Evolutionary conservation across 2,113 vertebrate species (phyloP).

Genomic region (Hemiprocne comata): DNA sequence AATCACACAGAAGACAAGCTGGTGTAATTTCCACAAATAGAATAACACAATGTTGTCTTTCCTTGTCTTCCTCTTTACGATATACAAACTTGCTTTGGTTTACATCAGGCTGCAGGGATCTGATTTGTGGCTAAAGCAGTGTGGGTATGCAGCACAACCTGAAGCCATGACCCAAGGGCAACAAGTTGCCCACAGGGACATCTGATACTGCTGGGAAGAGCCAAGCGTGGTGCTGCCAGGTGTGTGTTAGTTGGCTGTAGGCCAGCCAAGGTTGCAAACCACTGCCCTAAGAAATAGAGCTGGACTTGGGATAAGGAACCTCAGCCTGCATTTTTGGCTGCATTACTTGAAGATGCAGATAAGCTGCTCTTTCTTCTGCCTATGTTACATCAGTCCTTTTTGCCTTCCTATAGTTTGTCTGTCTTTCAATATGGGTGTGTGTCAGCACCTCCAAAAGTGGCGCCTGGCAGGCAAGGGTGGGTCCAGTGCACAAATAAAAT

Average conservation of each 20-base stretch:
- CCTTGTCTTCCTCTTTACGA: neutral
- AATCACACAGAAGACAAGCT: neutral
- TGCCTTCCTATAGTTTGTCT: neutral
- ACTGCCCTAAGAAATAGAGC: neutral
- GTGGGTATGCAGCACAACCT: neutral
- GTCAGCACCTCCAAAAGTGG: neutral
- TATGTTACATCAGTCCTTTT: neutral
- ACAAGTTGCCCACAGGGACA: fast-evolving
- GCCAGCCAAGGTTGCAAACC: neutral
- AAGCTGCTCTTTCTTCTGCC: neutral
- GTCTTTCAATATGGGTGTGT: neutral
- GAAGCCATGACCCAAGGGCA: neutral
- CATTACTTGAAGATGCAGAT: fast-evolving
- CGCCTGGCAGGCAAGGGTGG: fast-evolving
- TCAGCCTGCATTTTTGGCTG: neutral
- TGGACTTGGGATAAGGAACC: neutral
- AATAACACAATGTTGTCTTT: neutral
- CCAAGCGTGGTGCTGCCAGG: fast-evolving
- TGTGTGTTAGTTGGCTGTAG: fast-evolving
- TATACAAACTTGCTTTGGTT: neutral
- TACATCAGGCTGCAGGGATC: neutral
- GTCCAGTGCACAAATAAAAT: neutral
- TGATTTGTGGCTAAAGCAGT: fast-evolving
- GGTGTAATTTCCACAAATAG: neutral
- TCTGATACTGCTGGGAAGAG: neutral